Evolutionary conservation across 2,888 invertebrate species (phyloP), one percentile per base, ranked within the genome.

Genomic region (Lacanobia oleracea): DNA sequence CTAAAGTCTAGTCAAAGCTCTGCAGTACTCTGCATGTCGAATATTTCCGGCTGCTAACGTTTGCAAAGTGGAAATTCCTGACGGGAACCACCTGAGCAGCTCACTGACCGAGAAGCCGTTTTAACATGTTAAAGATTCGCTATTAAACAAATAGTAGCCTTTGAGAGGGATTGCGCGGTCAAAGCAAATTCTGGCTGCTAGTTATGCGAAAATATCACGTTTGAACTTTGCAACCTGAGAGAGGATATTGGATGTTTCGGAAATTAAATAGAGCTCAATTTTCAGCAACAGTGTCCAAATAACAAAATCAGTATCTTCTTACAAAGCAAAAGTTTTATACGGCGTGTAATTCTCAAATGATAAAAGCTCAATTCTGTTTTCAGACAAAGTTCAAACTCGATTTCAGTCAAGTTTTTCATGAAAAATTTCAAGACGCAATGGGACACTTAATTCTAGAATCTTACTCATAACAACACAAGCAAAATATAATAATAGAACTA

Each of bases 41-140:
- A 91, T 89, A 90, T 91, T 88, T 87, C 86, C 85, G 83, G 84
- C 82, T 86, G 84, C 84, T 86, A 88, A 87, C 87, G 88, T 88
- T 87, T 82, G 88, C 88, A 90, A 90, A 93, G 93, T 91, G 89
- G 90, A 93, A 93, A 94, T 94, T 91, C 93, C 90, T 88, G 69
- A 69, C 88, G 87, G 86, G 87, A 86, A 89, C 86, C 87, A 87
- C 87, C 86, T 88, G 86, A 86, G 84, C 88, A 87, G 79, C 80
- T 89, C 69, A 86, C 88, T 89, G 91, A 89, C 90, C 91, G 86
- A 79, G 66, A 87, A 89, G 83, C 88, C 88, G 86, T 88, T 90
- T 88, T 86, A 86, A 88, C 88, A 87, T 88, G 88, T 89, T 88
- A 89, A 90, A 90, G 90, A 89, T 90, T 81, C 57, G 27, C 89